Evolutionary conservation across 2,888 invertebrate species (phyloP).

Genomic region (Heteropelma amictum): DNA sequence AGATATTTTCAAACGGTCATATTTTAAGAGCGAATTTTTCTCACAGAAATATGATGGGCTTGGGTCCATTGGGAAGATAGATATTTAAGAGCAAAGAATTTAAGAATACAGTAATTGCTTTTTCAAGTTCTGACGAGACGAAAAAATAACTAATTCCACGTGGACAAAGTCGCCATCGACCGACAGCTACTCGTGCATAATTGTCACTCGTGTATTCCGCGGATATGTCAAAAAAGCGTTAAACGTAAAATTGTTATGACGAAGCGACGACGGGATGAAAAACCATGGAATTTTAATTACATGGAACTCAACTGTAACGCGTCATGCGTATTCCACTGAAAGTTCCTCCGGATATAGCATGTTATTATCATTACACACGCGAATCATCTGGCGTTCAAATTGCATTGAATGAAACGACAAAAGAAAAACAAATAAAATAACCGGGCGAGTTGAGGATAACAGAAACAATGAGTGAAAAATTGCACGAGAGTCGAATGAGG

Average conservation of each 20-base stretch:
- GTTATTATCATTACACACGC: slow-evolving; percentile 47
- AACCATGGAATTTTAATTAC: slow-evolving; percentile 35
- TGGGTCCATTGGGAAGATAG: too few species aligned
- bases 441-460: slow-evolving; percentile 23
- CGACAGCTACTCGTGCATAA: neutral
- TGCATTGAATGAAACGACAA: slow-evolving; percentile 11
- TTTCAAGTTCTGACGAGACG: neutral
- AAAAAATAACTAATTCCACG: neutral
- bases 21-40: too few species aligned
- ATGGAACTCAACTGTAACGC: slow-evolving; percentile 2
- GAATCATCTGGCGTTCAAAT: slow-evolving; percentile 55
- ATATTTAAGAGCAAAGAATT: too few species aligned
- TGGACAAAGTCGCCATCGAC: neutral
- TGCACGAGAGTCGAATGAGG: slow-evolving; percentile 4
- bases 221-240: neutral
- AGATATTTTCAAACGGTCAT: too few species aligned
- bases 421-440: slow-evolving; percentile 18
- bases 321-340: slow-evolving; percentile 19
- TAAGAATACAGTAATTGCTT: too few species aligned
- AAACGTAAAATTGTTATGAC: slow-evolving; percentile 13
- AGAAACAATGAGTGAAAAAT: slow-evolving; percentile 40
- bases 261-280: neutral
- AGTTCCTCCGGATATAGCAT: neutral
- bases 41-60: too few species aligned
- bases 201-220: neutral